Conservation (phyloP, 2,113 vertebrate species). For the Elaphurus davidianus region DNA sequence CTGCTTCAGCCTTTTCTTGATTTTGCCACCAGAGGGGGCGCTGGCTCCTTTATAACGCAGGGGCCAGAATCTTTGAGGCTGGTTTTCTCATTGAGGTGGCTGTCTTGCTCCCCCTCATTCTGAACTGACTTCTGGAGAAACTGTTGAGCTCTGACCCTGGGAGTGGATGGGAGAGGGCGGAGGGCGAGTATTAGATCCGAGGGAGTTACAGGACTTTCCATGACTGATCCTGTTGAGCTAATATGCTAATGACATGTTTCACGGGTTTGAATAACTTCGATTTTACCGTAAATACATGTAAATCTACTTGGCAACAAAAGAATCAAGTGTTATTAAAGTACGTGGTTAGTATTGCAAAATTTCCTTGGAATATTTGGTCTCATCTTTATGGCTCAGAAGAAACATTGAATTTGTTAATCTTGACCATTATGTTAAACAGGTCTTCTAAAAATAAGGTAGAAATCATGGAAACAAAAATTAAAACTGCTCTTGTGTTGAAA, state of each 20-base stretch:
- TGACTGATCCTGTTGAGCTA: not conserved
- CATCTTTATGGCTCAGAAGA: not conserved
- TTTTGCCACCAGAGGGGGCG: constrained; percentile 35
- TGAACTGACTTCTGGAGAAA: not conserved
- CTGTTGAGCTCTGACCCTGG: not conserved
- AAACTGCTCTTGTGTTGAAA: not conserved
- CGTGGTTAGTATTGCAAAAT: not conserved
- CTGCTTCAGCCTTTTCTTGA: not conserved
- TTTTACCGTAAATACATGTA: constrained; percentile 31
- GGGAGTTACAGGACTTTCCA: not conserved
- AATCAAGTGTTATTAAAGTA: not conserved
- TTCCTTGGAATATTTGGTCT: not conserved
- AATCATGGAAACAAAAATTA: not conserved
- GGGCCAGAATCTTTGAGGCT: not conserved
- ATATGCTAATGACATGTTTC: not conserved
- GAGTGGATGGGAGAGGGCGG: not conserved
- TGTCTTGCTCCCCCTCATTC: not conserved
- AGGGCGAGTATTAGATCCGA: not conserved
- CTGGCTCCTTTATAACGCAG: constrained; percentile 8
- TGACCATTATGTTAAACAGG: not conserved
- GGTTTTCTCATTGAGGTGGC: not conserved
- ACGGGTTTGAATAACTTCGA: not conserved
- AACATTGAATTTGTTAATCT: not conserved
- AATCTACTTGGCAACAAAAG: not conserved
- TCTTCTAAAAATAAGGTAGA: not conserved